phyloP scores from a whole-genome alignment of 2,113 vertebrate species.

The Ceratotherium simum region DNA sequence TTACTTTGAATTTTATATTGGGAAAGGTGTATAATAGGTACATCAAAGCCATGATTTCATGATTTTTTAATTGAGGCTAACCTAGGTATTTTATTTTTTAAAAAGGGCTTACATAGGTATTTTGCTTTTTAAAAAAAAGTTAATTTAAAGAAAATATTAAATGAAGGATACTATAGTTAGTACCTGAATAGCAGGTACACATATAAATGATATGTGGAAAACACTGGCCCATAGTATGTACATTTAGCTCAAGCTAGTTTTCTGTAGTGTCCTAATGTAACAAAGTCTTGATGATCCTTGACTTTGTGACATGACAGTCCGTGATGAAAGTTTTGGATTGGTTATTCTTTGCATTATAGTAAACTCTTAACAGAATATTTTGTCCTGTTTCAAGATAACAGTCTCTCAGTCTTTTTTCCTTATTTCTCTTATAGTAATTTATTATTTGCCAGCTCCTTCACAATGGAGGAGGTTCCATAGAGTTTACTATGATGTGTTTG shows the following conservation, averaged over 20 bases:
- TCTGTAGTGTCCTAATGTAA: rapidly evolving
- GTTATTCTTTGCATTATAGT: background rate
- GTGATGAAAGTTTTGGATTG: background rate
- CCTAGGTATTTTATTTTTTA: background rate
- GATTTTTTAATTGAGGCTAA: slow-evolving; percentile 18
- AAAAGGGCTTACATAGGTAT: background rate
- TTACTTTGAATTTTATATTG: background rate
- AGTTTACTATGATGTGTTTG: background rate
- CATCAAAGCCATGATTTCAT: background rate
- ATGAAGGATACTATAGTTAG: background rate
- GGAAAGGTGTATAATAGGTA: background rate
- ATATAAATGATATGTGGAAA: background rate
- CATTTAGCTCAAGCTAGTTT: background rate
- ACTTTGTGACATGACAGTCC: background rate
- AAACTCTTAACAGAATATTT: background rate
- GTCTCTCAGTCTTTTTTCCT: background rate
- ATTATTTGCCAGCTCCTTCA: background rate
- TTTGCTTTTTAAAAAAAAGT: background rate
- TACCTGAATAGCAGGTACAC: background rate
- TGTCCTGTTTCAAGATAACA: background rate
- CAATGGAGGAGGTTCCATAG: background rate
- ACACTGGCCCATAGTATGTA: rapidly evolving
- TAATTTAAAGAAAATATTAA: slow-evolving; percentile 11
- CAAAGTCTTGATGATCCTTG: background rate
- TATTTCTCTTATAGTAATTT: background rate